These are phyloP conservation scores for Struthio camelus DNA, from an alignment of 2,113 vertebrate species.

Conservation along the genomic window DNA sequence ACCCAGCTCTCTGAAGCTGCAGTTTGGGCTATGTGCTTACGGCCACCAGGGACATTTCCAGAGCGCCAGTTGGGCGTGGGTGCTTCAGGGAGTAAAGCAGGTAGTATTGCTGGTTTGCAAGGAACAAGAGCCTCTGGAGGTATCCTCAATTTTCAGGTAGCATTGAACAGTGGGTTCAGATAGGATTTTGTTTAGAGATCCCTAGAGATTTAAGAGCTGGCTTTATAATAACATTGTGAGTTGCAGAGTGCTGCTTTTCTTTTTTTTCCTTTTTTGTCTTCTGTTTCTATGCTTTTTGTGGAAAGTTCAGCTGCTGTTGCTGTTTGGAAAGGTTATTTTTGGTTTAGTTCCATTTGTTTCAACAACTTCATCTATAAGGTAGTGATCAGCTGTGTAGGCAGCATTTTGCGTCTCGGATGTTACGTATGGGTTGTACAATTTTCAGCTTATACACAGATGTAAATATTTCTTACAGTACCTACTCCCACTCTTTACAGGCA, in stretches of 20 bases:
- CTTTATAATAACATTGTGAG: neutral
- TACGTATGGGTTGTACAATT: neutral
- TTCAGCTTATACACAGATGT: rapidly evolving
- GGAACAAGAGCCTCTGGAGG: neutral
- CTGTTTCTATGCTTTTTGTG: neutral
- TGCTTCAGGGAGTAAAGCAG: neutral
- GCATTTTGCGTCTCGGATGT: neutral
- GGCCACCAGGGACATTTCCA: neutral
- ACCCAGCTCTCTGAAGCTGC: rapidly evolving
- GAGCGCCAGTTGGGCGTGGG: rapidly evolving
- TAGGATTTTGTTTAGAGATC: neutral
- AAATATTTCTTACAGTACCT: neutral
- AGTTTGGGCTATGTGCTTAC: neutral
- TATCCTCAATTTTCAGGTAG: neutral
- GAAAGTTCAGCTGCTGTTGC: neutral
- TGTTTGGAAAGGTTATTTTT: neutral
- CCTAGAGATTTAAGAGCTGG: neutral
- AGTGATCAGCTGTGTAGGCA: neutral
- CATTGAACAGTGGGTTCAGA: neutral
- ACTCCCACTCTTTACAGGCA: neutral
- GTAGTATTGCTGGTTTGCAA: neutral
- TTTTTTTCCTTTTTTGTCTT: neutral
- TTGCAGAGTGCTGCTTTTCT: neutral
- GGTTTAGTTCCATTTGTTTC: neutral
- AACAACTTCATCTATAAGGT: neutral